Conservation (phyloP, 2,113 vertebrate species). For the Nycticebus coucang region DNA sequence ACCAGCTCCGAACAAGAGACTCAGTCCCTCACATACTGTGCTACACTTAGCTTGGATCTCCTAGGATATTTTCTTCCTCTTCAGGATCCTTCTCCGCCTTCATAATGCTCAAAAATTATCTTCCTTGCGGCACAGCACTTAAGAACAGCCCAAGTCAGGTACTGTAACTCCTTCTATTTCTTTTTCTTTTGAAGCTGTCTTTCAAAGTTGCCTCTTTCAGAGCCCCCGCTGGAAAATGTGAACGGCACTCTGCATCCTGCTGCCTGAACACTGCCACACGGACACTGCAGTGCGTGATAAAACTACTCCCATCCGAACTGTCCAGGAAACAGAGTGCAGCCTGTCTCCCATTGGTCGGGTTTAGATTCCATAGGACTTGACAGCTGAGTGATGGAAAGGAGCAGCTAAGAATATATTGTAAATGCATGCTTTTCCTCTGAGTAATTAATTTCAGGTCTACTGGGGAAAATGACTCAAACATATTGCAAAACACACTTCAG, state of each 20-base stretch:
- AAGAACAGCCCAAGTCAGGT: conserved; percentile 82
- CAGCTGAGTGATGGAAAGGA: conserved; percentile 89
- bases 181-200: not conserved
- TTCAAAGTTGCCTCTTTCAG: conserved; percentile 7
- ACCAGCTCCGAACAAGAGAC: not conserved
- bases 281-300: conserved; percentile 77
- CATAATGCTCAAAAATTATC: conserved; percentile 83
- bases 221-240: conserved; percentile 53
- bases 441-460: conserved; percentile 83
- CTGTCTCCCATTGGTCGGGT: conserved; percentile 85
- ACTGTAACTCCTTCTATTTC: conserved; percentile 72
- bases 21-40: not conserved
- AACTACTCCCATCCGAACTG: conserved; percentile 81
- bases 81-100: conserved; percentile 85
- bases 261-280: not conserved
- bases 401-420: conserved; percentile 88
- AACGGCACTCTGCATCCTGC: conserved; percentile 70
- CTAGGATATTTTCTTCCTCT: conserved; percentile 69
- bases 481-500: conserved; percentile 78
- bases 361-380: conserved; percentile 89
- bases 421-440: conserved; percentile 89
- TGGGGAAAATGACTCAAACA: conserved; percentile 84
- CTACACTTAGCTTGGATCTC: conserved; percentile 75
- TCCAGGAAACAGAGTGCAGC: conserved; percentile 86
- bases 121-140: conserved; percentile 31